Evolutionary conservation across 2,797 vertebrate species (phyloP).

Genomic region (Siniperca obscura): DNA sequence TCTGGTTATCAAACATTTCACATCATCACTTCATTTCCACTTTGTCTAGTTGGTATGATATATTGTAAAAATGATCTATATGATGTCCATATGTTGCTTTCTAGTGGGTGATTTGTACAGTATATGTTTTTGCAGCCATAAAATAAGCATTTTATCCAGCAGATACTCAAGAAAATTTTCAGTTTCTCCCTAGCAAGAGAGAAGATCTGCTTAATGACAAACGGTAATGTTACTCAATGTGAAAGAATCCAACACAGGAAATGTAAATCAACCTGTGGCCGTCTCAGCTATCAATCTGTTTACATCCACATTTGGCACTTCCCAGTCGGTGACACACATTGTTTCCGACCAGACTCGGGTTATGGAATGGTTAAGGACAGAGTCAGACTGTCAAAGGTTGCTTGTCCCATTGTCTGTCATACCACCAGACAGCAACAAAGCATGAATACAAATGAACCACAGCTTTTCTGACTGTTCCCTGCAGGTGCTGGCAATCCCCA

Average conservation of each 20-base stretch:
- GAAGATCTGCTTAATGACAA: background rate
- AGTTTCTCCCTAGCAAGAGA: background rate
- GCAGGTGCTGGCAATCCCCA: slow-evolving; percentile 90
- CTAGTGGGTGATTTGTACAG: slow-evolving; percentile 25
- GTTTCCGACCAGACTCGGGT: slow-evolving; percentile 16
- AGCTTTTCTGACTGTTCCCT: slow-evolving; percentile 30
- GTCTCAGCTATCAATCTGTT: slow-evolving; percentile 33
- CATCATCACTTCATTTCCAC: background rate
- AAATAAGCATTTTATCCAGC: background rate
- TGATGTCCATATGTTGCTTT: slow-evolving; percentile 9
- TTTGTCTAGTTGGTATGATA: background rate
- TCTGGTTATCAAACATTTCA: background rate
- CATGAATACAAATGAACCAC: slow-evolving; percentile 14
- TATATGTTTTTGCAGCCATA: background rate
- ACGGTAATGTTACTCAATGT: background rate
- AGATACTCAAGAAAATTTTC: background rate
- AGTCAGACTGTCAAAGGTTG: background rate
- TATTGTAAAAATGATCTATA: background rate
- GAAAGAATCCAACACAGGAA: slow-evolving; percentile 41
- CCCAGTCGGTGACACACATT: background rate
- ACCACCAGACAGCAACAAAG: background rate
- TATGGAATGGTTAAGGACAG: slow-evolving; percentile 36
- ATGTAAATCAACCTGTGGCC: slow-evolving; percentile 26
- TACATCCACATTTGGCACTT: background rate
- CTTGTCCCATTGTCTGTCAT: background rate